Base-by-base conservation (phyloP, 2,888 invertebrate species). In the Willowsia nigromaculata region DNA sequence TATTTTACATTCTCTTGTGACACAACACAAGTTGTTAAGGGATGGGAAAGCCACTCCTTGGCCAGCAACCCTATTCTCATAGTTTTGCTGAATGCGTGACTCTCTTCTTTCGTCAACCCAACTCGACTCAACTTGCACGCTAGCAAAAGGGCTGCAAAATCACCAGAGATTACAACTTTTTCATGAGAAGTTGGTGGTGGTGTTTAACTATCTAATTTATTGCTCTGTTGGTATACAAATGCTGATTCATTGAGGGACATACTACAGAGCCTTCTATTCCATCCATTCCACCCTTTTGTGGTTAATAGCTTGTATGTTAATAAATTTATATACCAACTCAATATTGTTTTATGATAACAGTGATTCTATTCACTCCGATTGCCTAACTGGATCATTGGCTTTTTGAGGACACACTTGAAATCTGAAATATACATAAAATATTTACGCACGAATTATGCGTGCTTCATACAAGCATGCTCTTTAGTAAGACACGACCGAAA, bases 331-430 rank as follows among this genome's bases (percentile, higher is more conserved):
- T 11, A 11, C 11, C 1, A 76, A 68, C n/a, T 27, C 76, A n/a
- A 9, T 15, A 80, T 80, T 80, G 80, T 80, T 56, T 56, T 56
- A 53, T 40, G 11, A 59, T 22, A 43, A 40, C 40, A 27, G 18
- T 13, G 27, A 0, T 43, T 43, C 65, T 82, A 25, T 47, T 82
- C 62, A 43, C 25, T 40, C 18, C 25, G 33, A 65, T 47, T 25
- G 18, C 25, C 40, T 85, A 56, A 43, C 53, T 76, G 85, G 85
- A 74, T 85, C 71, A 85, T 74, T 85, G 74, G 27, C 53, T 74
- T 71, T 85, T 74, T 56, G 59, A 85, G 85, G 43, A 56, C 83
- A 84, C 62, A 85, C 85, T 85, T 74, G 22, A 85, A 59, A 47
- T 15, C 40, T 53, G 30, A 50, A 37, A 56, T 53, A 53, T 25